Evolutionary conservation across 2,113 vertebrate species (phyloP).

Genomic region (Calidris pygmaea): DNA sequence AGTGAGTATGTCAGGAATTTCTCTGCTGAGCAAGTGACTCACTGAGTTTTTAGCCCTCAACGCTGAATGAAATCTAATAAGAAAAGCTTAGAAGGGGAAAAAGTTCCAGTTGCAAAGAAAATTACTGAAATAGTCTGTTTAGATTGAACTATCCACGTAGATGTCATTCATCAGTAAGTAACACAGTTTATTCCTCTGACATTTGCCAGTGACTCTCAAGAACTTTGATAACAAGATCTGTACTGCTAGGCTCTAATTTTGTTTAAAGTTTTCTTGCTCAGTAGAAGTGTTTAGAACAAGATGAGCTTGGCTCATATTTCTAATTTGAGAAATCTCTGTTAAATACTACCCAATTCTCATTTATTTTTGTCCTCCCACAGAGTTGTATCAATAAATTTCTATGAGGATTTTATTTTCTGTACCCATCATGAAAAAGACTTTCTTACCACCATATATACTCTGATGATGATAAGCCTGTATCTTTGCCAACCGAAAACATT

Average conservation of each 20-base stretch:
- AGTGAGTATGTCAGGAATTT: neutral
- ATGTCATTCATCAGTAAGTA: neutral
- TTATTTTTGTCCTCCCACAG: neutral
- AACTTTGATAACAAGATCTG: neutral
- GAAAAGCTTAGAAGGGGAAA: neutral
- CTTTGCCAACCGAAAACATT: neutral
- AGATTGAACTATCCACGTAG: neutral
- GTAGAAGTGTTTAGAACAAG: neutral
- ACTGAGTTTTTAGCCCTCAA: neutral
- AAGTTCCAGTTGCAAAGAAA: neutral
- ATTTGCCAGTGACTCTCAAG: neutral
- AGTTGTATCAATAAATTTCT: neutral
- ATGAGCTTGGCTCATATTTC: neutral
- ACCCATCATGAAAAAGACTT: accelerated
- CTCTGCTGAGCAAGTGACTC: neutral
- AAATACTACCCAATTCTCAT: neutral
- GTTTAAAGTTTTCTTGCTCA: neutral
- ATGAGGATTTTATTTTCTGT: neutral
- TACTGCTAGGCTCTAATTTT: neutral
- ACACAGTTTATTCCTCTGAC: slow-evolving; percentile 14
- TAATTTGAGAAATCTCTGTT: neutral
- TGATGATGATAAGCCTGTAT: neutral
- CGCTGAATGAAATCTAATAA: neutral
- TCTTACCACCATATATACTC: neutral
- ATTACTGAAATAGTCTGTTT: slow-evolving; percentile 5